Evolutionary conservation across 2,888 invertebrate genomes (phyloP).

Genomic region (Brenthis daphne): DNA sequence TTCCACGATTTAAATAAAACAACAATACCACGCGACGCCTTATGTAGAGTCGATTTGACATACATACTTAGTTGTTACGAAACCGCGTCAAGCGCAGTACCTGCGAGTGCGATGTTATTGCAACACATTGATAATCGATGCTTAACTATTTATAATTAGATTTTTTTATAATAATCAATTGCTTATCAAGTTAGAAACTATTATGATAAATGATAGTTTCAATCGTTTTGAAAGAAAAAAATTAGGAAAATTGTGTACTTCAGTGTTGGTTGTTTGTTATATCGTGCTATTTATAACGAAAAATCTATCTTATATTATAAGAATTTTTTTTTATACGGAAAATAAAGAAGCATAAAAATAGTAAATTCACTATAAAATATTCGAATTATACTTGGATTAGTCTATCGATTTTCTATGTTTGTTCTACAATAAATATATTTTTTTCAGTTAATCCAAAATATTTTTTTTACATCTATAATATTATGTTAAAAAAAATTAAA

Average conservation of each 20-base stretch:
- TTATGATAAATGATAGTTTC: slow-evolving; percentile 1
- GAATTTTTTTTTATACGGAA: too few relatives aligned
- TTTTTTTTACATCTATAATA: too few relatives aligned
- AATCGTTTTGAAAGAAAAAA: background rate
- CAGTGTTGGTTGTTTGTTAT: too few relatives aligned
- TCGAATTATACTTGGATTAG: too few relatives aligned
- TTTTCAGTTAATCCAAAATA: too few relatives aligned
- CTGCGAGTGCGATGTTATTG: slow-evolving; percentile 24
- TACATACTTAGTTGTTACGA: slow-evolving; percentile 71
- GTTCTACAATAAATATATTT: too few relatives aligned
- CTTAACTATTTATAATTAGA: slow-evolving; percentile 40
- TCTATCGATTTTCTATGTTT: too few relatives aligned
- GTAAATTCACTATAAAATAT: too few relatives aligned
- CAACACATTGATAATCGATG: slow-evolving; percentile 24
- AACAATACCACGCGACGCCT: slow-evolving; percentile 49
- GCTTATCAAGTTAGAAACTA: background rate
- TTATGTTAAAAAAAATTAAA: background rate
- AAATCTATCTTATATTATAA: too few relatives aligned
- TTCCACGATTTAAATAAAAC: slow-evolving; percentile 14
- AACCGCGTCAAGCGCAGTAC: slow-evolving; percentile 59
- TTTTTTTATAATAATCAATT: slow-evolving; percentile 7
- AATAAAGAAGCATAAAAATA: too few relatives aligned
- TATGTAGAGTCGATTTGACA: slow-evolving; percentile 58
- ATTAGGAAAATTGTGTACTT: too few relatives aligned
- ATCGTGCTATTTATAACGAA: too few relatives aligned